These are phyloP conservation scores for Dicyrtoma fusca DNA, from an alignment of 2,888 invertebrate species.

Conservation along the genomic window DNA sequence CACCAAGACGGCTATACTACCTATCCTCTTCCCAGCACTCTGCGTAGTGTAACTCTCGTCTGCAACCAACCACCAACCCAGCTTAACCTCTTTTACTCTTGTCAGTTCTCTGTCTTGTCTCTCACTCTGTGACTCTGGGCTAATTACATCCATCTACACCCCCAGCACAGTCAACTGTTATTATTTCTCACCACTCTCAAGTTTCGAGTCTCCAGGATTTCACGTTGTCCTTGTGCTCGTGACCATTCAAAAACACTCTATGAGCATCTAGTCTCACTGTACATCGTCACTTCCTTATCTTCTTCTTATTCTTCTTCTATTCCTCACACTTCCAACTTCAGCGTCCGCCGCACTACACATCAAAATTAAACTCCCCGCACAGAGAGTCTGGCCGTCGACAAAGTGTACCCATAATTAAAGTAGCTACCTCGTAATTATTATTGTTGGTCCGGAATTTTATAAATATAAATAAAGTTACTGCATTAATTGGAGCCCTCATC, in stretches of 20 bases:
- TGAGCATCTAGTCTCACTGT: no score
- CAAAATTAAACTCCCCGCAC: no score
- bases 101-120: slow-evolving; percentile 36
- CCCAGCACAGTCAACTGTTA: no score
- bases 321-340: no score
- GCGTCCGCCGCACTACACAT: no score
- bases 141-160: slow-evolving; percentile 3
- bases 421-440: no score
- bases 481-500: not conserved
- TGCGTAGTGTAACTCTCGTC: slow-evolving; percentile 20
- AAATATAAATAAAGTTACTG: not conserved
- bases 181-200: slow-evolving; percentile 5
- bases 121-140: slow-evolving; percentile 20
- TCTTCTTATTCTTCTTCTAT: no score
- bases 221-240: slow-evolving; percentile 5
- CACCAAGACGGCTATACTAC: not conserved
- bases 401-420: no score
- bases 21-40: slow-evolving; percentile 30
- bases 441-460: no score
- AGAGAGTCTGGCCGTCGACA: no score
- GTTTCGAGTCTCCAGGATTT: slow-evolving; percentile 8
- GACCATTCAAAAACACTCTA: not conserved
- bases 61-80: no score
- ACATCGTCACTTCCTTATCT: no score
- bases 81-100: slow-evolving; percentile 11